Evolutionary conservation across 2,113 vertebrate species (phyloP).

Genomic region (Baryphthengus martii): DNA sequence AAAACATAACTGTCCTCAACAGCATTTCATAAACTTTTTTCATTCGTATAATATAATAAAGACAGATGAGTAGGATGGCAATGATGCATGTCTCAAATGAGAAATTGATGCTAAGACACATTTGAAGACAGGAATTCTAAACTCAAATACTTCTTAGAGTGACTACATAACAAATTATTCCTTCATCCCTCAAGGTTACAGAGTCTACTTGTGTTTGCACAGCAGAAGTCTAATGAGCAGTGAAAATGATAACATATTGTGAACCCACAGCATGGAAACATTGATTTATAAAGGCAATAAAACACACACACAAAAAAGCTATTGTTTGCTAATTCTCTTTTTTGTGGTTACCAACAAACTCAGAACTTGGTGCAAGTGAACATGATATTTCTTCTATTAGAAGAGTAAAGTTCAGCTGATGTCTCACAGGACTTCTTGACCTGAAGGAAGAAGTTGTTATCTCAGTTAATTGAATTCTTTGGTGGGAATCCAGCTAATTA

Average conservation of each 20-base stretch:
- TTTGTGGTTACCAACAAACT: background rate
- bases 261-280: background rate
- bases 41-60: background rate
- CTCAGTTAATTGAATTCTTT: conserved; percentile 59
- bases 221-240: background rate
- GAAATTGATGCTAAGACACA: background rate
- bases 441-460: conserved; percentile 15
- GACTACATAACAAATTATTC: background rate
- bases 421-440: conserved; percentile 19
- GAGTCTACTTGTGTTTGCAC: background rate
- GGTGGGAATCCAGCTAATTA: conserved; percentile 44
- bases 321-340: background rate
- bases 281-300: background rate
- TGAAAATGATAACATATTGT: conserved; percentile 6
- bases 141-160: background rate
- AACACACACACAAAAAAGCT: background rate
- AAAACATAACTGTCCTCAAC: background rate
- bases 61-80: background rate
- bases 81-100: background rate
- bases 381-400: background rate
- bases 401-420: conserved; percentile 37
- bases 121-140: background rate
- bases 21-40: background rate
- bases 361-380: background rate
- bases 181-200: background rate